Conservation (phyloP, 2,113 vertebrate genomes). For the Pelecanoides urinatrix region DNA sequence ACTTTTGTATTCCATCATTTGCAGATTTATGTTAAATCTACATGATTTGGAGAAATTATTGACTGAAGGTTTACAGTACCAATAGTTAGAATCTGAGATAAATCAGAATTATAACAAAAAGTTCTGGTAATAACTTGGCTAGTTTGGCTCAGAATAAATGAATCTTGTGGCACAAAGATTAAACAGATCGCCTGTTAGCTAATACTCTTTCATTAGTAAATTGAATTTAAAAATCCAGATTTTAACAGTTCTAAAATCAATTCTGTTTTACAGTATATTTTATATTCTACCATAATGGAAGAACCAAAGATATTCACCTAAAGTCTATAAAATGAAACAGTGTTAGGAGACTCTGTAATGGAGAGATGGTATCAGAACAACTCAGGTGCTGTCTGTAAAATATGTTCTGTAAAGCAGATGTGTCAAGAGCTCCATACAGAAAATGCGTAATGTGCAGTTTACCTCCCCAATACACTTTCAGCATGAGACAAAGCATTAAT, state of each 20-base stretch:
- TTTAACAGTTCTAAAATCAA: background rate
- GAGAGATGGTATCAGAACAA: background rate
- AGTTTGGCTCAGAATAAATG: background rate
- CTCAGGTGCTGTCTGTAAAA: background rate
- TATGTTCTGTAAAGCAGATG: background rate
- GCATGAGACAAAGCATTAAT: background rate
- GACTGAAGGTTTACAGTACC: background rate
- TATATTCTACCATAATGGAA: background rate
- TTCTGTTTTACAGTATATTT: background rate
- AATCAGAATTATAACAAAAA: background rate
- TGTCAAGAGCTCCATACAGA: background rate
- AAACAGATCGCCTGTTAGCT: background rate
- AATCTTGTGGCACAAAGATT: background rate
- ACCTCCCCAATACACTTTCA: background rate
- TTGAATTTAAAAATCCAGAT: background rate
- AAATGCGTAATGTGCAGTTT: background rate
- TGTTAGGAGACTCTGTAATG: slow-evolving; percentile 10
- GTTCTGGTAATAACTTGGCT: background rate
- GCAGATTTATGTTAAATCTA: background rate
- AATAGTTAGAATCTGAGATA: background rate
- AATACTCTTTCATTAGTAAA: background rate
- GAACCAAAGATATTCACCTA: slow-evolving; percentile 6
- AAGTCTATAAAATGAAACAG: background rate
- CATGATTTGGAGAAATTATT: background rate
- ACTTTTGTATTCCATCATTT: background rate